These are phyloP conservation scores for Drosophila quinaria DNA, from an alignment of 2,888 invertebrate genomes.

Conservation along the genomic window DNA sequence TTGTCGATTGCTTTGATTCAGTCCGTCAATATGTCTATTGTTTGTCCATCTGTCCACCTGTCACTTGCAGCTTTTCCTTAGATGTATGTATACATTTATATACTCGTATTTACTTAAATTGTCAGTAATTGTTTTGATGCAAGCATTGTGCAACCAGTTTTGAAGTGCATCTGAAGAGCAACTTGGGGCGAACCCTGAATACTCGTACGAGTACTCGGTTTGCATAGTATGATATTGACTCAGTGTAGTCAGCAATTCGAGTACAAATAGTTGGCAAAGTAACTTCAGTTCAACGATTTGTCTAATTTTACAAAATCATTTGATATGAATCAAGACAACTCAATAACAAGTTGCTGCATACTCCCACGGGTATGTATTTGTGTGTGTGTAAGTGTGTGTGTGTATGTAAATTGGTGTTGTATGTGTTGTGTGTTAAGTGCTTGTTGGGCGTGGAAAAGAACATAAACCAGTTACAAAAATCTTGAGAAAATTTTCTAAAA, in stretches of 20 bases:
- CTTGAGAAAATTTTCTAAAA: constrained; percentile 63
- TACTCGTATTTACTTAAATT: constrained; percentile 27
- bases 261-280: constrained; percentile 30
- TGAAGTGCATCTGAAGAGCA: constrained; percentile 34
- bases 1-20: constrained; percentile 28
- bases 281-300: constrained; percentile 46
- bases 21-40: constrained; percentile 31
- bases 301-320: constrained; percentile 41
- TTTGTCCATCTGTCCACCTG: constrained; percentile 7
- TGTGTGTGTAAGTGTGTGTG: neutral
- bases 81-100: constrained; percentile 11
- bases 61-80: constrained; percentile 15
- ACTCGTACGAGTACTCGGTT: constrained; percentile 7
- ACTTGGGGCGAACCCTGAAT: constrained; percentile 33
- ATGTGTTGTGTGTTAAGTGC: constrained; percentile 12
- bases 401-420: neutral
- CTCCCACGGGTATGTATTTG: constrained; percentile 2
- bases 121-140: constrained; percentile 41
- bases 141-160: constrained; percentile 41
- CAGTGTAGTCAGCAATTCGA: constrained; percentile 16
- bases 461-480: constrained; percentile 45
- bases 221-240: constrained; percentile 33
- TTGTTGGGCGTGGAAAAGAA: constrained; percentile 35
- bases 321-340: constrained; percentile 43
- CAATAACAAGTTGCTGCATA: constrained; percentile 32